phyloP scores from a whole-genome alignment of 2,888 invertebrate genomes.

The Cantharis rufa region DNA sequence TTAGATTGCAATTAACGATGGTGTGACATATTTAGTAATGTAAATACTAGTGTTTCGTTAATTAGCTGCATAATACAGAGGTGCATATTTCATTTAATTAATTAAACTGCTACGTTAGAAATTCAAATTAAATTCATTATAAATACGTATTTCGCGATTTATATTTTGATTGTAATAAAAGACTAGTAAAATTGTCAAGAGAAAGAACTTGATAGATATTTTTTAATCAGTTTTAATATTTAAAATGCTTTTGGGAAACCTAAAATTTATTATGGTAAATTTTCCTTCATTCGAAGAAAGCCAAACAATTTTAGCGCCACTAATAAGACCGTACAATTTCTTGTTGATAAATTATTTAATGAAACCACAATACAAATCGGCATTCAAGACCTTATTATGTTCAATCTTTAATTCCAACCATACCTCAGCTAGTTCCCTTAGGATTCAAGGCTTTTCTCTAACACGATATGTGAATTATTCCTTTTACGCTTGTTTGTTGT shows the following conservation, averaged over 20 bases:
- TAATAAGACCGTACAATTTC: slow-evolving; percentile 31
- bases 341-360: slow-evolving; percentile 39
- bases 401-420: slow-evolving; percentile 44
- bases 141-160: background rate
- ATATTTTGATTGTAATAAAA: background rate
- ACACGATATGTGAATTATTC: slow-evolving; percentile 26
- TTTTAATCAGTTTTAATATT: background rate
- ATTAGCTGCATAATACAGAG: background rate
- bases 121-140: background rate
- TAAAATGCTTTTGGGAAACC: background rate
- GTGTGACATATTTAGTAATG: background rate
- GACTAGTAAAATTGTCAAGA: background rate
- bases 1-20: background rate
- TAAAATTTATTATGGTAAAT: slow-evolving; percentile 3
- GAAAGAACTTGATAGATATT: background rate
- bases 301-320: slow-evolving; percentile 32
- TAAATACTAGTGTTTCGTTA: background rate
- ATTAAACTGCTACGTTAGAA: background rate
- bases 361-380: slow-evolving; percentile 42
- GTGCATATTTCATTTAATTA: background rate
- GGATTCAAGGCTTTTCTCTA: slow-evolving; percentile 33
- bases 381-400: slow-evolving; percentile 46
- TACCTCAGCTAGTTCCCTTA: slow-evolving; percentile 34
- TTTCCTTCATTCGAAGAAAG: slow-evolving; percentile 35
- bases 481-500: slow-evolving; percentile 23